Evolutionary conservation across 35 echinoderm and acorn worm genomes (phyloP).

Genomic region (Amphiura filiformis): DNA sequence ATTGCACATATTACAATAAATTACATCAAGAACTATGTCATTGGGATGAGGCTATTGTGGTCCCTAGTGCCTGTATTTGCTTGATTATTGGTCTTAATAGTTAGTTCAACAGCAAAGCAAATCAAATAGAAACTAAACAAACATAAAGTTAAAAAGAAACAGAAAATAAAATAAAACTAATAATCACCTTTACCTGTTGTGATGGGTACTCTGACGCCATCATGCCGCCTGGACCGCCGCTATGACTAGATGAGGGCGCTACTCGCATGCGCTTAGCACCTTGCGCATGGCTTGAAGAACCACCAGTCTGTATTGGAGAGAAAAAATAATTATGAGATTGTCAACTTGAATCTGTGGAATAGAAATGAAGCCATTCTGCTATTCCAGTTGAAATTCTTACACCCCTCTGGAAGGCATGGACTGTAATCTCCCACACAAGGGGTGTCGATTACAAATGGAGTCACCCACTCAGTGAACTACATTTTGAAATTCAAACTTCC

Average conservation of each 20-base stretch:
- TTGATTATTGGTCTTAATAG: neutral
- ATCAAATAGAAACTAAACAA: neutral
- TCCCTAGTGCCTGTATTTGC: neutral
- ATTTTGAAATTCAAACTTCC: no score
- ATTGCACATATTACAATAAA: no score
- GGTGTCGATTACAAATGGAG: no score
- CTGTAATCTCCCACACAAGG: no score
- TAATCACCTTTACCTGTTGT: constrained; percentile 69
- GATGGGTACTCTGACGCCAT: constrained; percentile 76
- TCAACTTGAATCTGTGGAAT: neutral
- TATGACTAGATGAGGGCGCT: constrained; percentile 42
- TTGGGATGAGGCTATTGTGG: no score
- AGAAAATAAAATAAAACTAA: neutral
- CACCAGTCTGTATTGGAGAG: constrained; percentile 41
- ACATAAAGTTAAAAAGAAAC: neutral
- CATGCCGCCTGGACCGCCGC: constrained; percentile 63
- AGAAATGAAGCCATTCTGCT: no score
- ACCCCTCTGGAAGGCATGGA: no score
- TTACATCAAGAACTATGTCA: no score
- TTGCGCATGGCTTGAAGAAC: constrained; percentile 77
- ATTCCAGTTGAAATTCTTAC: no score
- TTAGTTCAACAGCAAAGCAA: neutral
- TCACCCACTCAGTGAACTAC: no score
- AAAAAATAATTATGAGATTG: neutral
- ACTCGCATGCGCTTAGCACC: constrained; percentile 82